Evolutionary conservation across 1,140 invertebrate species (phyloP).

Genomic region (Sitobion miscanthi): DNA sequence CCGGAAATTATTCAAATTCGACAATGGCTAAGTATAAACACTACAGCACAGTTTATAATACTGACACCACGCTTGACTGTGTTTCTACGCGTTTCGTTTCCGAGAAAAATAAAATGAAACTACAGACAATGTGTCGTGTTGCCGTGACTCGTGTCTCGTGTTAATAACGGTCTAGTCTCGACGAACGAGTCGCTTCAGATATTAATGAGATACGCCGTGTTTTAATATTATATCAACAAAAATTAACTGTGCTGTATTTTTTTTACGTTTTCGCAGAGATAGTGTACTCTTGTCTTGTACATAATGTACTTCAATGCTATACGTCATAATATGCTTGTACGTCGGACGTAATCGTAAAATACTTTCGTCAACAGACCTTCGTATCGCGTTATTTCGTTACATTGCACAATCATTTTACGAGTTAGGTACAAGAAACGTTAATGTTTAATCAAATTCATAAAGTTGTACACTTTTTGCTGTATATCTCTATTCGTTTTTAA

Average conservation of each 20-base stretch:
- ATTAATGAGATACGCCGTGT: not conserved
- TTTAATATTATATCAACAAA: not conserved
- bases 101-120: not conserved
- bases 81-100: not conserved
- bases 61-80: not conserved
- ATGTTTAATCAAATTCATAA: not conserved
- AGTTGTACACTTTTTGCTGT: not conserved
- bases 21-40: not conserved
- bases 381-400: not conserved
- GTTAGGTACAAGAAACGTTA: not conserved
- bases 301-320: not conserved
- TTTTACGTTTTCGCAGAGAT: not conserved
- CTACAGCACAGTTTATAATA: not conserved
- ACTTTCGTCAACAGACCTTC: not conserved
- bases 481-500: not conserved
- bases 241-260: not conserved
- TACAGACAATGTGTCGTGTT: not conserved
- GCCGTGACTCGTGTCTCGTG: not conserved
- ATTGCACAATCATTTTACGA: not conserved
- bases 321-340: too few relatives aligned
- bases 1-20: not conserved
- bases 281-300: not conserved
- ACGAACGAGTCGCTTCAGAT: not conserved
- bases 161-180: not conserved
- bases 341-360: not conserved